phyloP scores from a whole-genome alignment of 2,888 invertebrate species.

The Limnephilus marmoratus region DNA sequence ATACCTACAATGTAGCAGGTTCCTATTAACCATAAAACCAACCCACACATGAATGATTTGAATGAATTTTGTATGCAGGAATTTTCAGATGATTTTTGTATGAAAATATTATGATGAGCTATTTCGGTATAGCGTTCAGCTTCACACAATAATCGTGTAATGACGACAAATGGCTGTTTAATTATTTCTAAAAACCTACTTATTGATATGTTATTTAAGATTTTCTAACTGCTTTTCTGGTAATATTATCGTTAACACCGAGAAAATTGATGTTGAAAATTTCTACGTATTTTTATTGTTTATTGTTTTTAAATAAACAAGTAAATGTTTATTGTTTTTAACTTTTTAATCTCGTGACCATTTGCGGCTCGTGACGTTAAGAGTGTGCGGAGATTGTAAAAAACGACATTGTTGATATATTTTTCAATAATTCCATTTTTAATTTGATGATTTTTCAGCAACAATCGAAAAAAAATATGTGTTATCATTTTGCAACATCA shows the following conservation, averaged over 20 bases:
- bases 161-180: not conserved
- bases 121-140: not conserved
- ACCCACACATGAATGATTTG: not conserved
- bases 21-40: too few species aligned
- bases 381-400: not conserved
- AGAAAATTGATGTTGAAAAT: not conserved
- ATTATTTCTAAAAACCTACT: not conserved
- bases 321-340: not conserved
- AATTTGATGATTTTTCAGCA: too few species aligned
- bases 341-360: not conserved
- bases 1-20: not conserved
- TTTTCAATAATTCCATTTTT: too few species aligned
- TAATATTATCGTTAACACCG: not conserved
- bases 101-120: not conserved
- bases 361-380: too few species aligned
- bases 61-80: not conserved
- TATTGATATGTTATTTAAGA: too few species aligned
- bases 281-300: not conserved
- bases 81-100: not conserved
- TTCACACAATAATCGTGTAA: not conserved
- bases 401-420: too few species aligned
- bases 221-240: too few species aligned
- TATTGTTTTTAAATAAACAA: too few species aligned
- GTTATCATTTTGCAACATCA: too few species aligned
- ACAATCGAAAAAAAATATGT: too few species aligned